Evolutionary conservation across 2,113 vertebrate species (phyloP), one percentile per base, ranked within the genome.

Genomic region (Aphyosemion australe): DNA sequence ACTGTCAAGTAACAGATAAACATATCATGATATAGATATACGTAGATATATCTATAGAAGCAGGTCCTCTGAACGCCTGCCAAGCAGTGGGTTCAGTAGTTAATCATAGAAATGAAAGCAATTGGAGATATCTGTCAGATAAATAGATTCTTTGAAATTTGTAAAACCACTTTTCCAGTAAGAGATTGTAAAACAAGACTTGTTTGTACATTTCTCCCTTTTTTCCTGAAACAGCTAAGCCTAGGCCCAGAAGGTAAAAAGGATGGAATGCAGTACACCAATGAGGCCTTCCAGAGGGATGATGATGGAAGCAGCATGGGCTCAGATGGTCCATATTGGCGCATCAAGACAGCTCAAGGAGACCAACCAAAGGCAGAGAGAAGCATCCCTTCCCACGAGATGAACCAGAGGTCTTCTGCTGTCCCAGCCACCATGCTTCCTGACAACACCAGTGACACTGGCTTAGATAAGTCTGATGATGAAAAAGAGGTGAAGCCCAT

Each of bases 401-500:
- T 39, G 6, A 12, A 32, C 0, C 0, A 26, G 8, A 69, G 12
- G 52, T 52, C 78, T 16, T 5, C 66, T 0, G 34, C 15, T 12
- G 55, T 18, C 2, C 59, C 67, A 6, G 21, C 52, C 0, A n/a
- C 4, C 12, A 26, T 72, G 1, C 20, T 60, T n/a, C 12, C 10
- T 0, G 84, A 85, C 26, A 41, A 73, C 52, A 56, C 7, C 76
- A 91, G 75, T 21, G 58, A 74, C 42, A 42, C 61, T 0, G 47
- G 54, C 13, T 79, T 78, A 1, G 81, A 85, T 6, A 75, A 52
- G 11, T 11, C 32, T 0, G 90, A 91, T 39, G 69, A 32, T 2
- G 91, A 92, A n/a, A 92, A 90, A 41, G 93, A 92, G 46, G 91
- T 95, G 26, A 94, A 90, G 61, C 93, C 94, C 47, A 95, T 95